phyloP scores from a whole-genome alignment of 2,888 invertebrate genomes.

The Lapara coniferarum region DNA sequence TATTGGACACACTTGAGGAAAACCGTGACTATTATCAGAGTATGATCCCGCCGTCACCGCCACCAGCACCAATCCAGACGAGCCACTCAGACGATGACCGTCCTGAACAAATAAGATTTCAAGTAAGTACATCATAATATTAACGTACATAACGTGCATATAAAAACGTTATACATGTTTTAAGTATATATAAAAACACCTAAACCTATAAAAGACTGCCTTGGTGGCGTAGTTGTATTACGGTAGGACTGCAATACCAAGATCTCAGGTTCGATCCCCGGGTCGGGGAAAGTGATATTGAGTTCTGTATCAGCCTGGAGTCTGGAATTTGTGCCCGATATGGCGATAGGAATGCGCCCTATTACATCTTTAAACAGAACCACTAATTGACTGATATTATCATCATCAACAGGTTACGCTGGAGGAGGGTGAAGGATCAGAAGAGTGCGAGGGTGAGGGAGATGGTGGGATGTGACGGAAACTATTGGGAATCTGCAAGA shows the following conservation, averaged over 20 bases:
- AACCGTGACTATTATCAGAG: slow-evolving; percentile 98
- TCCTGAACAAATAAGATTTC: slow-evolving; percentile 89
- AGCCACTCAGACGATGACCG: slow-evolving; percentile 84
- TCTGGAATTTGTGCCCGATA: too few species aligned
- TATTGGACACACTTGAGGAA: slow-evolving; percentile 98
- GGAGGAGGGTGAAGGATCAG: slow-evolving; percentile 92
- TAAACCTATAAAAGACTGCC: too few species aligned
- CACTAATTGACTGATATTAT: neutral
- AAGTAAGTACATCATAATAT: slow-evolving; percentile 72
- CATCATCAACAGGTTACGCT: slow-evolving; percentile 87
- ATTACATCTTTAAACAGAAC: too few species aligned
- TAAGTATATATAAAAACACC: neutral
- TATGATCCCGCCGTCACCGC: slow-evolving; percentile 97
- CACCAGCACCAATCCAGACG: slow-evolving; percentile 77
- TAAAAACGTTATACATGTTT: neutral
- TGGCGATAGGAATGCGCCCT: too few species aligned
- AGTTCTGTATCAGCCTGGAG: too few species aligned
- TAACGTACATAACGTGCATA: too few species aligned
- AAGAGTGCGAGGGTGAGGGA: slow-evolving; percentile 81
- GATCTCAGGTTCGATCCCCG: too few species aligned
- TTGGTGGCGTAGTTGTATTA: too few species aligned
- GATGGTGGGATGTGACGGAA: slow-evolving; percentile 95
- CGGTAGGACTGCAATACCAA: too few species aligned
- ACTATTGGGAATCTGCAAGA: slow-evolving; percentile 94
- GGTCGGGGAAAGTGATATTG: too few species aligned